Percentiles rank a stretch among this genome's conserved stretches.
Conservation (phyloP, 2,113 vertebrate species). For the Cinclus mexicanus region DNA sequence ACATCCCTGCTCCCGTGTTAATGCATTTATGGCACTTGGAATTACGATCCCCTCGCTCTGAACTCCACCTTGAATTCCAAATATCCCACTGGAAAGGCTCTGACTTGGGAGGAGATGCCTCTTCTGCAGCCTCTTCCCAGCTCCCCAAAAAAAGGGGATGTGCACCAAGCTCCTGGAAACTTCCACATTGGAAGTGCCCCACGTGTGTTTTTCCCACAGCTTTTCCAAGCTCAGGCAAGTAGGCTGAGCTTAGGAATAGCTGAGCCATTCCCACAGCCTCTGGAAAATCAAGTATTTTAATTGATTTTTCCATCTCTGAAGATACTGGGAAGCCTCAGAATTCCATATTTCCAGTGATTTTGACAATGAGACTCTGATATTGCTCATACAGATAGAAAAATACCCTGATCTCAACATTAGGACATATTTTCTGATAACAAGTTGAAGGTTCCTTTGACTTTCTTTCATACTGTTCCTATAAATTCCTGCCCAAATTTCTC, state of each 20-base stretch:
- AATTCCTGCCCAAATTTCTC: constrained; percentile 15
- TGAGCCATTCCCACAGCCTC: neutral
- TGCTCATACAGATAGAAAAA: neutral
- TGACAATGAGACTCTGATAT: neutral
- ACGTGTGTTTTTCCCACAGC: neutral
- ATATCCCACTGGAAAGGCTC: neutral
- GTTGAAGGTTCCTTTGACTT: neutral
- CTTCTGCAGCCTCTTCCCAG: neutral
- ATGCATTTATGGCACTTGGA: neutral
- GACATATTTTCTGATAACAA: neutral
- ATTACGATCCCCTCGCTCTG: neutral
- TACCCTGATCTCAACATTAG: neutral
- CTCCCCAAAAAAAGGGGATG: neutral
- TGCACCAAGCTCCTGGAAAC: neutral
- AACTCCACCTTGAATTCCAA: neutral
- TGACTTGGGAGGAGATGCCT: neutral
- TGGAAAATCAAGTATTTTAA: neutral
- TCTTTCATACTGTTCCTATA: neutral
- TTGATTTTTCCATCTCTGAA: neutral
- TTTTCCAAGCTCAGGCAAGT: neutral
- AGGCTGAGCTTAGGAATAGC: neutral
- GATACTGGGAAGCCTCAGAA: neutral
- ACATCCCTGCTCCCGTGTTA: neutral
- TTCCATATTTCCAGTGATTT: neutral
- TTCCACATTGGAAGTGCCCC: neutral